Percentiles rank a stretch among this genome's conserved stretches.
phyloP scores from a whole-genome alignment of 2,113 vertebrate genomes.

The Elanus axillaris region DNA sequence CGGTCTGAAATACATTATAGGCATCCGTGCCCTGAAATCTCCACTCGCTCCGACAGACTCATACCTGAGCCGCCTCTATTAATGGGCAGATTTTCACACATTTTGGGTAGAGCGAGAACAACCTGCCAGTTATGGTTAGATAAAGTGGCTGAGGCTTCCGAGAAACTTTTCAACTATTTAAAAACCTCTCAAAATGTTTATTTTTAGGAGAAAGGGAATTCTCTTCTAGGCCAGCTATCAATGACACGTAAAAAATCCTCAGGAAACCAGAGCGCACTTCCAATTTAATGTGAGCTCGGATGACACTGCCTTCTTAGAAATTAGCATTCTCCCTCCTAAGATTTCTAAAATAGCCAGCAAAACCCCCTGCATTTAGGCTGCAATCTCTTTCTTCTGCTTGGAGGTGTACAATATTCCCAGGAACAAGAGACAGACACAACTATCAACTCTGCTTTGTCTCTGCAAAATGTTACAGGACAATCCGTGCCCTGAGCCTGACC shows the following conservation, averaged over 20 bases:
- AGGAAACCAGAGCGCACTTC: constrained; percentile 58
- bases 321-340: constrained; percentile 60
- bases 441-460: constrained; percentile 75
- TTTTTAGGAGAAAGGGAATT: constrained; percentile 57
- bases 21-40: not conserved
- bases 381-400: constrained; percentile 52
- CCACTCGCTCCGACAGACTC: not conserved
- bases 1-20: not conserved
- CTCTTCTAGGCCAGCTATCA: constrained; percentile 60
- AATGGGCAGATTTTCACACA: constrained; percentile 47
- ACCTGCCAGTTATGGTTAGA: constrained; percentile 21
- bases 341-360: constrained; percentile 63
- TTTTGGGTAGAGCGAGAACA: constrained; percentile 20
- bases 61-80: constrained; percentile 24
- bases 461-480: constrained; percentile 67
- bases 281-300: constrained; percentile 61
- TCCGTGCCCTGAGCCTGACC: constrained; percentile 65
- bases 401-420: constrained; percentile 64
- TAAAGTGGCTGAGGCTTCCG: constrained; percentile 5
- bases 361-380: constrained; percentile 15
- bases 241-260: constrained; percentile 63
- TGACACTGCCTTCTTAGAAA: constrained; percentile 55
- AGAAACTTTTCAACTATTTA: constrained; percentile 62
- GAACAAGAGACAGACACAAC: constrained; percentile 64
- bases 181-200: constrained; percentile 68